Evolutionary conservation across 1,140 invertebrate genomes (phyloP).

Genomic region (Neodiprion fabricii): DNA sequence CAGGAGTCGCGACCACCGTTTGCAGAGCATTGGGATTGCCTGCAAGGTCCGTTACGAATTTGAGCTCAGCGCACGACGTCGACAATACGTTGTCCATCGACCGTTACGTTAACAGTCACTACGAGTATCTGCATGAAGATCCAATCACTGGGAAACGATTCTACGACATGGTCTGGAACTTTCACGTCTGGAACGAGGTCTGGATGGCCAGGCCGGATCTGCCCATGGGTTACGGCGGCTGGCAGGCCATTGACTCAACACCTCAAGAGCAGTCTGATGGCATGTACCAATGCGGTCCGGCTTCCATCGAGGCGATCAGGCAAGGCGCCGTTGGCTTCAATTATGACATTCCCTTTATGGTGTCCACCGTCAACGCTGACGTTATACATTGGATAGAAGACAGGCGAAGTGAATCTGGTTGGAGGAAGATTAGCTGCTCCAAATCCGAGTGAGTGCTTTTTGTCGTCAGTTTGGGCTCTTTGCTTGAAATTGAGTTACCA

Average conservation of each 20-base stretch:
- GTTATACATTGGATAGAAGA: constrained; percentile 64
- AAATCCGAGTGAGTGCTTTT: constrained; percentile 64
- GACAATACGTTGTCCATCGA: constrained; percentile 76
- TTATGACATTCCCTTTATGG: constrained; percentile 76
- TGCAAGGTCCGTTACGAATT: constrained; percentile 77
- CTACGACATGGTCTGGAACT: constrained; percentile 76
- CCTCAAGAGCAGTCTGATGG: constrained; percentile 73
- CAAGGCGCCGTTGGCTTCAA: constrained; percentile 73
- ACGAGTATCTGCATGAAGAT: constrained; percentile 69
- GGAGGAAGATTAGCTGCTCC: constrained; percentile 65
- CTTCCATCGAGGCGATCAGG: constrained; percentile 71
- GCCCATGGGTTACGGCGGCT: constrained; percentile 76
- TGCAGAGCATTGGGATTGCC: constrained; percentile 72
- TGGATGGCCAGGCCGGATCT: constrained; percentile 82
- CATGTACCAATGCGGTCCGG: constrained; percentile 71
- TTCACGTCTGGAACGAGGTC: constrained; percentile 86
- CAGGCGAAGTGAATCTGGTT: constrained; percentile 60
- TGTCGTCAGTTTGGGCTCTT: not conserved
- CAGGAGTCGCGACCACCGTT: constrained; percentile 73
- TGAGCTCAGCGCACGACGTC: constrained; percentile 80
- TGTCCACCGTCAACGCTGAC: constrained; percentile 69
- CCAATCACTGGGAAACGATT: constrained; percentile 63
- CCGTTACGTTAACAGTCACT: constrained; percentile 69
- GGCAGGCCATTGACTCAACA: constrained; percentile 82
- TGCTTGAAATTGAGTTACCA: not conserved